phyloP scores from a whole-genome alignment of 1,140 invertebrate species.

The Platyscapa corneri region DNA sequence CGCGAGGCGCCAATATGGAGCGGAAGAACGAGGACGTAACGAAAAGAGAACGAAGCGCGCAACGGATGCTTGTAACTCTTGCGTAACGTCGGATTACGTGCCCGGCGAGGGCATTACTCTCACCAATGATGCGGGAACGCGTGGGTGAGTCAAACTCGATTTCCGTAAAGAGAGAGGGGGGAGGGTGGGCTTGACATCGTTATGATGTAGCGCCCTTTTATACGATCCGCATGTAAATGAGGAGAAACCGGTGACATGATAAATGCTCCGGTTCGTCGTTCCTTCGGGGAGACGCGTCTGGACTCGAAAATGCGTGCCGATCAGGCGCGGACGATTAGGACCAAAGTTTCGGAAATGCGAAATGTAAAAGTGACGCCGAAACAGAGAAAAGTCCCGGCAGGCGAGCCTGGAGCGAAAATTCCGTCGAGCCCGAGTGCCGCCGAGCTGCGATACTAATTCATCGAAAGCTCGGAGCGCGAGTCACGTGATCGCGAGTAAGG shows the following conservation, averaged over 20 bases:
- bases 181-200: constrained; percentile 14
- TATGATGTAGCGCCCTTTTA: constrained; percentile 36
- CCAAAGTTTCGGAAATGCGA: neutral
- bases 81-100: neutral
- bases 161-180: neutral
- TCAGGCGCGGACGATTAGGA: neutral
- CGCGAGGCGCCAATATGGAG: neutral
- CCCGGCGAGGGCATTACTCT: constrained; percentile 4
- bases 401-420: too few species aligned
- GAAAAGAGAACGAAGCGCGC: neutral
- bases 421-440: too few species aligned
- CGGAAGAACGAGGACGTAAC: neutral
- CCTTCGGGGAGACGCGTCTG: neutral
- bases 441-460: too few species aligned
- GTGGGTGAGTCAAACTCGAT: constrained; percentile 7
- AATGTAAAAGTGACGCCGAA: too few species aligned
- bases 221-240: constrained; percentile 37
- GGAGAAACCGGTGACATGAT: neutral
- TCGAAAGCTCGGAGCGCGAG: too few species aligned
- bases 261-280: neutral
- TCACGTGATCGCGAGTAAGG: too few species aligned
- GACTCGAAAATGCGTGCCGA: neutral
- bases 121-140: neutral
- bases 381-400: too few species aligned
- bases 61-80: neutral